Conservation (phyloP, 2,888 invertebrate genomes). For the Morpho helenor region DNA sequence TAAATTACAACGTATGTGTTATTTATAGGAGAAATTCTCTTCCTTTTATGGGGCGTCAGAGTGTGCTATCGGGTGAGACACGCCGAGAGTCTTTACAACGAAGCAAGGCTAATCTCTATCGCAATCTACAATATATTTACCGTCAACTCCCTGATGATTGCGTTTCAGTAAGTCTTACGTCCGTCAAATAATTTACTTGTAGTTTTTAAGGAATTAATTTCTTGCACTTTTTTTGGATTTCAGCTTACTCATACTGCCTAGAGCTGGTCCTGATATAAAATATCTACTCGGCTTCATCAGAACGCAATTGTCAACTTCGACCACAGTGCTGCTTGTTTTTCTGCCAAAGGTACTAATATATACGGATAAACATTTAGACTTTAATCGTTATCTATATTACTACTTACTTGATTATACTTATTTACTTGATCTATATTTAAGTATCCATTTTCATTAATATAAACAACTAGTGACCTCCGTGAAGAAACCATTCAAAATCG, state of each 20-base stretch:
- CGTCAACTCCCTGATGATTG: slow-evolving; percentile 94
- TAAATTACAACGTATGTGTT: not conserved
- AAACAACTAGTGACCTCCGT: too few species aligned
- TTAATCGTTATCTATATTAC: too few species aligned
- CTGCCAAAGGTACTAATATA: slow-evolving; percentile 85
- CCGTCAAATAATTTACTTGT: not conserved
- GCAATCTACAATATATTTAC: slow-evolving; percentile 97
- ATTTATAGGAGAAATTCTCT: slow-evolving; percentile 85
- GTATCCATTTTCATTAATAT: too few species aligned
- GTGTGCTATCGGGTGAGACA: slow-evolving; percentile 93
- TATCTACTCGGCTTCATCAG: slow-evolving; percentile 94
- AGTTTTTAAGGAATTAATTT: too few species aligned
- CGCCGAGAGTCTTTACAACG: slow-evolving; percentile 95
- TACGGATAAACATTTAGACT: too few species aligned
- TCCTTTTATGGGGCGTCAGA: slow-evolving; percentile 90
- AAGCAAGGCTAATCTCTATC: slow-evolving; percentile 94
- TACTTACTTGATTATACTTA: too few species aligned
- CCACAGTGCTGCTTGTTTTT: slow-evolving; percentile 90
- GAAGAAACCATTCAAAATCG: too few species aligned
- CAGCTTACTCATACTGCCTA: slow-evolving; percentile 91
- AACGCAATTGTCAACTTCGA: slow-evolving; percentile 94
- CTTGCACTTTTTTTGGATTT: not conserved
- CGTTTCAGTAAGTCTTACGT: slow-evolving; percentile 89
- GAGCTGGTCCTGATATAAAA: slow-evolving; percentile 94
- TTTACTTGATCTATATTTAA: too few species aligned